Base-by-base conservation (phyloP, 2,113 vertebrate genomes). In the Podarcis cretensis region DNA sequence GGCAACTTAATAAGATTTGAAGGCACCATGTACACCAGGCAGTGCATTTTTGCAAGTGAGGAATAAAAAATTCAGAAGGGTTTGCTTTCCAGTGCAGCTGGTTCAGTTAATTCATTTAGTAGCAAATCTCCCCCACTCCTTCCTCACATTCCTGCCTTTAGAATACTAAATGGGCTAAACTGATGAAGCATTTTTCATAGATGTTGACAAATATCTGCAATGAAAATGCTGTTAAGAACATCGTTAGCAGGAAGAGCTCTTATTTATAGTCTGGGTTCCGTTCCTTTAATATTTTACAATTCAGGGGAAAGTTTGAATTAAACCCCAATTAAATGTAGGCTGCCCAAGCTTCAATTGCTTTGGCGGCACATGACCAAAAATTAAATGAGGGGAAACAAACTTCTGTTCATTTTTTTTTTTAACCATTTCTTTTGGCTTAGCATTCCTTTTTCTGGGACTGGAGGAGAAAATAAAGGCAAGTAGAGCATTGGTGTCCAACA, bases 141-240 rank as follows among this genome's bases (percentile, higher is more conserved):
- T 91, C n/a, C 57, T 16, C 32, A 75, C 20, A 65, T 35, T 65
- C 57, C 16, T 35, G n/a, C 57, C 83, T 85, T 83, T 0, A 66
- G 86, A 88, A 91, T 68, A 85, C 86, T 87, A 96, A 94, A 93
- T 94, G 91, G 92, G 78, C 43, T 57, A 54, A 80, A 48, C 48
- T 16, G 10, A 94, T 94, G 92, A 91, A 87, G 76, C 89, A 94
- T 92, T 95, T 95, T 94, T 95, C 95, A 96, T 94, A 89, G 85
- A 89, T 90, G 89, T 5, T 95, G 95, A 95, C 95, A 95, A 94
- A 94, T 83, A 85, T 91, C 84, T 90, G 90, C 87, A 84, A 93
- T 77, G 84, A 91, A 89, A 71, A 89, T 76, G 83, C 84, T 76
- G 76, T 66, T 79, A 93, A 93, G 77, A 94, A 88, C 65, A 90